Conservation (phyloP, 92 coral and sea anemone genomes). For the Actinernus sp. region DNA sequence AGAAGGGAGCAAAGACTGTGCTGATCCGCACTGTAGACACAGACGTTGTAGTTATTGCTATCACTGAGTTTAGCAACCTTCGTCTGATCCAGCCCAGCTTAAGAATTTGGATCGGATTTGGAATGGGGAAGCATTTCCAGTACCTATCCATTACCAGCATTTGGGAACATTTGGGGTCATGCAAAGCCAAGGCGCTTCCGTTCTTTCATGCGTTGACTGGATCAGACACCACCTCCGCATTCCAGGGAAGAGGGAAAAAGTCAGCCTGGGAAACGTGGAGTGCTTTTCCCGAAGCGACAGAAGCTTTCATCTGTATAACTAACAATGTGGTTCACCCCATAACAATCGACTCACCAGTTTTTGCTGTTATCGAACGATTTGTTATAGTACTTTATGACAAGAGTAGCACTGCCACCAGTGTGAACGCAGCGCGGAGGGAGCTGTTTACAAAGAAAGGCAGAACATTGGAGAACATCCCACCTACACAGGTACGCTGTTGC, state of each 20-base stretch:
- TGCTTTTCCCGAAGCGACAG: neutral
- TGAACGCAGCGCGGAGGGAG: conserved; percentile 29
- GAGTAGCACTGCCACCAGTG: conserved; percentile 2
- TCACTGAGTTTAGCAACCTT: neutral
- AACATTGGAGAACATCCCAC: conserved; percentile 30
- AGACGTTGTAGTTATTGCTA: conserved; percentile 18
- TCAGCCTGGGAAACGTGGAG: neutral
- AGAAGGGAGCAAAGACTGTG: conserved; percentile 15
- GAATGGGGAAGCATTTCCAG: conserved; percentile 19
- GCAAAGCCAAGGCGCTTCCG: conserved; percentile 10
- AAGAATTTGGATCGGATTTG: conserved; percentile 40
- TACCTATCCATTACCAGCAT: conserved; percentile 11
- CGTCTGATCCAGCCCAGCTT: neutral
- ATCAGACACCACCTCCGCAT: conserved; percentile 37
- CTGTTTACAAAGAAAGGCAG: conserved; percentile 27
- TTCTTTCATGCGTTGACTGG: conserved; percentile 33
- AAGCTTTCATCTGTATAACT: neutral
- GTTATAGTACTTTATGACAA: conserved; percentile 42
- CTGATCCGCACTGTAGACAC: conserved; percentile 47
- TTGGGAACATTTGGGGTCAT: conserved; percentile 9
- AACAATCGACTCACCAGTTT: neutral
- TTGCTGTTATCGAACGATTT: neutral
- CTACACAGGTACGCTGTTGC: conserved; percentile 27
- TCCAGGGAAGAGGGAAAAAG: conserved; percentile 25
- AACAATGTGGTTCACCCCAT: neutral